Base-by-base conservation (phyloP, 1,140 invertebrate species). In the Procambarus virginalis region DNA sequence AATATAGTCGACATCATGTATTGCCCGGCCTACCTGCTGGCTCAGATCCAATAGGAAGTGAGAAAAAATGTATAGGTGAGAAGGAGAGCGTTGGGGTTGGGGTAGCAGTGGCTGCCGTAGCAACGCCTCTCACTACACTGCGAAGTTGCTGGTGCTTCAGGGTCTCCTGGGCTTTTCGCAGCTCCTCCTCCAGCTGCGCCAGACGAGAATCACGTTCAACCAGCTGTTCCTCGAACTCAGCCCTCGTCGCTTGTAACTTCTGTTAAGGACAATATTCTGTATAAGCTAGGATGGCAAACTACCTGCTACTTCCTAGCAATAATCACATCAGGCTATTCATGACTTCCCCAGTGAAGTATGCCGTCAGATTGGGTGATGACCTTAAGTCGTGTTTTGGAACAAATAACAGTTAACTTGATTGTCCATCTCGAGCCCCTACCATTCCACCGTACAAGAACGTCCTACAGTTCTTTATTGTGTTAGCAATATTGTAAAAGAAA, bases 81-180 rank as follows among this genome's bases (percentile, higher is more conserved):
- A 20, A 10, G 5, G 17, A 0, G 6, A 64, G 82, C 60, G 83
- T 55, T 68, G 83, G 17, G 10, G 83, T 20, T 9, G 83, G 46
- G 5, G 83, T 64, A 48, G 58, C 10, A 45, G 34, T 4, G 12
- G 85, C 22, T 75, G 2, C 48, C 12, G 90, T 81, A 55, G 79
- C 68, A 12, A 87, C 90, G 49, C 79, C 81, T 8, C 90, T 60
- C 68, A 91, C 85, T 9, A 91, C 85, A 55, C 64, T 84, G n/a
- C 88, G 80, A 6, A 91, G 80, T 48, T 87, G 84, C 80, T 91
- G 90, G 84, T 91, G 90, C 48, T 80, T 34, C 8, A 91, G 90
- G 10, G 83, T 48, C 48, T 86, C 84, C 46, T 55, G 77, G 3
- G 90, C 70, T 49, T 64, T 46, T 10, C 20, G 51, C 68, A 91